Percentiles rank a stretch among this genome's conserved stretches.
Evolutionary conservation across 2,113 vertebrate genomes (phyloP).

Genomic region (Empidonax alnorum): DNA sequence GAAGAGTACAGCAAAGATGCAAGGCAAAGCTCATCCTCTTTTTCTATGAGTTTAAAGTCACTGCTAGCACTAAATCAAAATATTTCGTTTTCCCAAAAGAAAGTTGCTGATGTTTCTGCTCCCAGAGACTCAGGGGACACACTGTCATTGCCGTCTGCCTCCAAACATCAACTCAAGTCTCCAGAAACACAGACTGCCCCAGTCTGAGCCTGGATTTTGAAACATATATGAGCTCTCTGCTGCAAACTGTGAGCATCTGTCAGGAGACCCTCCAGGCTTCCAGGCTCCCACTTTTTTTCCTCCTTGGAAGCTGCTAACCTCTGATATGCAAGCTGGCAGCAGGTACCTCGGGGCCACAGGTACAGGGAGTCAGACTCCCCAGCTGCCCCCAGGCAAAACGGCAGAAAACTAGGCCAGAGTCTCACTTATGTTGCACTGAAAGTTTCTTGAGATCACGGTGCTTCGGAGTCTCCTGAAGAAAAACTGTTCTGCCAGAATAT

Average conservation of each 20-base stretch:
- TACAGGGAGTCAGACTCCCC: background rate
- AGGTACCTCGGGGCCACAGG: background rate
- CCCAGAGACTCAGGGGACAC: fast-evolving
- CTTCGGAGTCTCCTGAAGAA: background rate
- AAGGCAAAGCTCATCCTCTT: background rate
- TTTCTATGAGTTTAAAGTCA: background rate
- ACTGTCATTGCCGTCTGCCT: background rate
- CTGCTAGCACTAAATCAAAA: background rate
- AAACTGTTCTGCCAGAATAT: background rate
- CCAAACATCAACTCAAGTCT: background rate
- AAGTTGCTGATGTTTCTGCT: background rate
- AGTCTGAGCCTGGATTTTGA: background rate
- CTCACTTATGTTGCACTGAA: background rate
- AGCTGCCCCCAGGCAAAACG: background rate
- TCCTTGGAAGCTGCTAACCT: background rate
- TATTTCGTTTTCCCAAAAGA: background rate
- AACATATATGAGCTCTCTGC: background rate
- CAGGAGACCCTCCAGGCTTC: background rate
- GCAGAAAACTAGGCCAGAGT: background rate
- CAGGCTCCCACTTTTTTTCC: background rate
- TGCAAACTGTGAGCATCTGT: background rate
- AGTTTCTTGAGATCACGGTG: background rate
- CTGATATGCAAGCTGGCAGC: background rate
- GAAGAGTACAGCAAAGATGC: background rate
- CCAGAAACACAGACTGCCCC: background rate